Evolutionary conservation across 2,797 vertebrate species (phyloP), one percentile per base, ranked within the genome.

Genomic region (Coracias cyanogaster): DNA sequence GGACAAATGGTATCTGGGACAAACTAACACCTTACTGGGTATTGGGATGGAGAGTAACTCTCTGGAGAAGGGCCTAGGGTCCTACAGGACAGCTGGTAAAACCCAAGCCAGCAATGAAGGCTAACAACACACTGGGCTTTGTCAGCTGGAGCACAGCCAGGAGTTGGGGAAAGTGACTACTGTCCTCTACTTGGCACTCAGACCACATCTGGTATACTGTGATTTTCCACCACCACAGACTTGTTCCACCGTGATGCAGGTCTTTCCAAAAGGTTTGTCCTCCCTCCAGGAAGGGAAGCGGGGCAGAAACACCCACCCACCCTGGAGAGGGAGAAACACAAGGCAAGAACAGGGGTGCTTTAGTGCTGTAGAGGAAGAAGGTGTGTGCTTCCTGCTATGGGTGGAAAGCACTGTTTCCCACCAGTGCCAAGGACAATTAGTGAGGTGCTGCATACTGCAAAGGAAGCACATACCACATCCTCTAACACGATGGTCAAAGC

Each of bases 311-410:
- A 69, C 46, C 26, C 67, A 64, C 15, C 2, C 80, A 21, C 51
- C 66, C 48, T 10, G 20, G 10, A 41, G 45, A 12, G 67, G 41
- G 15, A 79, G 54, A 72, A 69, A 57, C 45, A 41, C 49, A 51
- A 46, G 67, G 61, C 22, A 64, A 65, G 58, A 31, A 41, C 45
- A 37, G 0, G 5, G 28, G 15, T 55, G 15, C 52, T 77, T 39
- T 26, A 48, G 20, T 29, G 57, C 65, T 51, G 28, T 21, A 41
- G 57, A 83, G 80, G 86, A 95, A 86, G 80, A 73, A 86, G 77
- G 77, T 41, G 61, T 89, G 69, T 81, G 17, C 80, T 94, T 96
- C 88, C 94, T 90, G 77, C 22, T 6, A 1, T 52, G 72, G 52
- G 65, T 74, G 82, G 72, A 83, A 72, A 62, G 46, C 57, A 7